Evolutionary conservation across 2,113 vertebrate genomes (phyloP).

Genomic region (Apodemus speciosus): DNA sequence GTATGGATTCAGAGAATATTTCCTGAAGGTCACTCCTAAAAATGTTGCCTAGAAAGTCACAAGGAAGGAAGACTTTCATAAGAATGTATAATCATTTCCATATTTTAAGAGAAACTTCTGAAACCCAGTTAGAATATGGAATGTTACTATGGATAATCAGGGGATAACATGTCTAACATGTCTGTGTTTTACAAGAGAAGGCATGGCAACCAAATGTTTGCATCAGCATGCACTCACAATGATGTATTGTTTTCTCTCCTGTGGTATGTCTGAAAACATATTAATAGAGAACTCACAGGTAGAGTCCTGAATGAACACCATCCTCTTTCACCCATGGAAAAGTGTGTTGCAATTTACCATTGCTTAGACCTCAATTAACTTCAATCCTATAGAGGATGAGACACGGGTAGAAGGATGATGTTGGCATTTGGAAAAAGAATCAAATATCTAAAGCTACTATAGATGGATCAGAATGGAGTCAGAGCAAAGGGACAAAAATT

Average conservation of each 20-base stretch:
- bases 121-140: conserved; percentile 36
- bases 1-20: conserved; percentile 31
- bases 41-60: conserved; percentile 36
- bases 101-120: conserved; percentile 51
- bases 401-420: not conserved
- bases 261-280: not conserved
- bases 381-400: not conserved
- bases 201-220: conserved; percentile 31
- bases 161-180: not conserved
- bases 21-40: conserved; percentile 41
- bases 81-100: conserved; percentile 53
- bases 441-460: not conserved
- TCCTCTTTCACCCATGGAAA: not conserved
- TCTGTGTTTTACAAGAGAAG: not conserved
- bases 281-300: not conserved
- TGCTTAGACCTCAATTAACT: not conserved
- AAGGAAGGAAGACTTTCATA: not conserved
- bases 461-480: not conserved
- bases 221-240: not conserved
- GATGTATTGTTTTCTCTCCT: not conserved
- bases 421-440: not conserved
- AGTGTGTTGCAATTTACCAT: not conserved
- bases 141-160: not conserved
- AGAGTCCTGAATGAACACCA: not conserved
- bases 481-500: not conserved